Conservation (phyloP, 2,113 vertebrate genomes). For the Pseudopipra pipra region DNA sequence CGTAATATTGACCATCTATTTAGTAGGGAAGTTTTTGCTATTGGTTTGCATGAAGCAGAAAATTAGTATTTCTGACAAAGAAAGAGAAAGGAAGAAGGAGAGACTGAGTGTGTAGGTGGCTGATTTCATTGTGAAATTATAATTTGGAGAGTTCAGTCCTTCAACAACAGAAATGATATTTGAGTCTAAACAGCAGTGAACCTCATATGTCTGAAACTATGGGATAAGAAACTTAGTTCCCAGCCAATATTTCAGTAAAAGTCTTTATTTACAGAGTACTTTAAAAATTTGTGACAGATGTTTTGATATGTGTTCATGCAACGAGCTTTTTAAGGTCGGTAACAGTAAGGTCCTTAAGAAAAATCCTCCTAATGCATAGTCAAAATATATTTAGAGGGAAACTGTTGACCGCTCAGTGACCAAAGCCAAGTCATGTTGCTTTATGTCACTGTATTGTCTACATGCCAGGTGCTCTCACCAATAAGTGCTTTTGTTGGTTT, state of each 20-base stretch:
- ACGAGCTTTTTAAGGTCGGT: neutral
- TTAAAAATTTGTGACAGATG: neutral
- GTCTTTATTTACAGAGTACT: neutral
- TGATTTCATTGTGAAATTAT: neutral
- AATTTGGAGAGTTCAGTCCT: neutral
- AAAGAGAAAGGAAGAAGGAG: neutral
- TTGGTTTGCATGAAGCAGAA: neutral
- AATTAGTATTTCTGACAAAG: neutral
- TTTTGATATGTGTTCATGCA: neutral
- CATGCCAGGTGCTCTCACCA: neutral
- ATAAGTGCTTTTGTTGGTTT: neutral
- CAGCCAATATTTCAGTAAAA: neutral
- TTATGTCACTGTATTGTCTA: neutral
- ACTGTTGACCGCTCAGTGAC: neutral
- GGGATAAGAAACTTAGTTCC: neutral
- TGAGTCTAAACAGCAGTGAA: neutral
- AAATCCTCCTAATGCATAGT: neutral
- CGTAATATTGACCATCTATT: neutral
- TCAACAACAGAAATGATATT: neutral
- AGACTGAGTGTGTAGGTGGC: neutral
- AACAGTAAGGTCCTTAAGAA: neutral
- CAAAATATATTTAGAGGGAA: neutral
- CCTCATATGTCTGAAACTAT: neutral
- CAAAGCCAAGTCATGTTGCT: neutral
- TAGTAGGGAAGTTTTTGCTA: neutral